Percentiles rank a stretch among this genome's conserved stretches.
Evolutionary conservation across 2,113 vertebrate species (phyloP).

Genomic region (Gracilinanus agilis): DNA sequence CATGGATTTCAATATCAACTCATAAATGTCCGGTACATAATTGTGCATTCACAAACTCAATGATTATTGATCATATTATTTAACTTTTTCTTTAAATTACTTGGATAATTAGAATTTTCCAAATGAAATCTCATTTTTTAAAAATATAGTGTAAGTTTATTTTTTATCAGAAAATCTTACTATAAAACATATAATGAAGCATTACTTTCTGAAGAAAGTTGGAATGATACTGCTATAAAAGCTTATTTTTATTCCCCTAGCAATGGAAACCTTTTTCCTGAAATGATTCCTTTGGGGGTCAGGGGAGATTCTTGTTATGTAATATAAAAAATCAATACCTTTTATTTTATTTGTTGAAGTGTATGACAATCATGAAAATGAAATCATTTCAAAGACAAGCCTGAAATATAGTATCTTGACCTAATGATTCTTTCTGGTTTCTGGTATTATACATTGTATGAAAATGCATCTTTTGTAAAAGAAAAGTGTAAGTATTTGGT

Average conservation of each 20-base stretch:
- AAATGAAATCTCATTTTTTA: neutral
- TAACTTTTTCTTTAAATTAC: neutral
- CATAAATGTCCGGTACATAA: neutral
- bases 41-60: neutral
- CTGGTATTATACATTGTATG: neutral
- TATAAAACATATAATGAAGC: neutral
- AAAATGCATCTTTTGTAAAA: neutral
- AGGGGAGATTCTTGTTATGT: neutral
- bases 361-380: neutral
- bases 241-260: neutral
- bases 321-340: neutral
- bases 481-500: neutral
- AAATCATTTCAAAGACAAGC: neutral
- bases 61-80: neutral
- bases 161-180: neutral
- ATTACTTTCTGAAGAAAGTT: neutral
- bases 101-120: neutral
- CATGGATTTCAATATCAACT: neutral
- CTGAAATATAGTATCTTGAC: neutral
- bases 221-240: neutral
- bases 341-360: neutral
- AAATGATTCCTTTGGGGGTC: neutral
- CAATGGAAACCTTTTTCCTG: neutral
- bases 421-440: neutral
- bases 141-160: neutral